Base-by-base conservation (phyloP, 1,140 invertebrate species). In the Drosophila ercepeae region DNA sequence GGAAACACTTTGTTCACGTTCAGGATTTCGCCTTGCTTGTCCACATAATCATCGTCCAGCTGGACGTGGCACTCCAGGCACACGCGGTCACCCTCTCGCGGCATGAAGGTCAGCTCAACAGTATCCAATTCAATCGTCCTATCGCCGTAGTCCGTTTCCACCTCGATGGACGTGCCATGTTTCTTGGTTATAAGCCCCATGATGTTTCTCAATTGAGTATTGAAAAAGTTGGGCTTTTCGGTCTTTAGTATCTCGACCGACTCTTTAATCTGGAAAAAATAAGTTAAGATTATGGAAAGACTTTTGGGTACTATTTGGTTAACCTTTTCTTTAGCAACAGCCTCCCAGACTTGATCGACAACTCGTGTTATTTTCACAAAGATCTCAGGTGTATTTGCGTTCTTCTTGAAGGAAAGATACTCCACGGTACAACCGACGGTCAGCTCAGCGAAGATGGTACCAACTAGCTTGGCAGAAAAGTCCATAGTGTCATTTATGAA, bases 41-140 rank as follows among this genome's bases (percentile, higher is more conserved):
- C 88, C 4, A 76, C 72, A 50, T 61, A 89, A 1, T 45, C 53
- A 4, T 86, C 73, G 49, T 90, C 78, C 32, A 73, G 51, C 49
- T 90, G 77, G 7, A 91, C 61, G 11, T 70, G 70, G 42, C 90
- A 91, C 45, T 59, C 52, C 5, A 91, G 48, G 42, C 39, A 32
- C 1, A 91, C 71, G 14, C 65, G 49, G 45, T 91, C 90, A 4
- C 89, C 82, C 13, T 39, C 52, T 13, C 68, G 57, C 44, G 93
- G 93, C 16, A 93, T 61, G 65, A 93, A 93, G 39, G 76, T 91
- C 3, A 90, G 71, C 69, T 91, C 79, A 3, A 95, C 92, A 39
- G 92, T 89, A 65, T 94, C 93, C 21, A 95, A 82, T 60, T 92
- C 91, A 48, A 95, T 91, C 41, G 75, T 90, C 11, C 94, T 70